Evolutionary conservation across 2,113 vertebrate genomes (phyloP).

Genomic region (Excalfactoria chinensis): DNA sequence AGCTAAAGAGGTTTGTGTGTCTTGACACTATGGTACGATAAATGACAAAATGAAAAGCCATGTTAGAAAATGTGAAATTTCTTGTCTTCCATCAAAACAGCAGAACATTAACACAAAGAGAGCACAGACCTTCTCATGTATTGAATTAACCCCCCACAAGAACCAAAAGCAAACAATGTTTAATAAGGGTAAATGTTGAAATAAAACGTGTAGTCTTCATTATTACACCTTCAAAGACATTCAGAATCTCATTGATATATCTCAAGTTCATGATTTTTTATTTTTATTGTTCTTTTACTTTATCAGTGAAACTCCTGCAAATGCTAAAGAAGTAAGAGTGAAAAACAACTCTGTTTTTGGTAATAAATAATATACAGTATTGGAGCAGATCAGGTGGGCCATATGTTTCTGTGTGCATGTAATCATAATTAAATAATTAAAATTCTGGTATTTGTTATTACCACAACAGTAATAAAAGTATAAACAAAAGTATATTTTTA

Average conservation of each 20-base stretch:
- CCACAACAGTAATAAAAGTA: neutral
- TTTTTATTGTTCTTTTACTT: neutral
- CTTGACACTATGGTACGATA: neutral
- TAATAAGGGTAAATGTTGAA: neutral
- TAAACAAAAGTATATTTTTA: neutral
- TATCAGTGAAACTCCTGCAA: neutral
- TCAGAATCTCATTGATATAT: neutral
- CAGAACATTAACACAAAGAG: neutral
- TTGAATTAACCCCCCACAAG: neutral
- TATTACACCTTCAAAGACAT: neutral
- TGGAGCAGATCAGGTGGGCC: fast-evolving
- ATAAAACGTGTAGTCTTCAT: neutral
- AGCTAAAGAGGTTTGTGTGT: neutral
- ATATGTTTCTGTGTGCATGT: neutral
- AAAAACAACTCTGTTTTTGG: neutral
- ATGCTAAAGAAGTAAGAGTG: neutral
- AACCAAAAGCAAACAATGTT: neutral
- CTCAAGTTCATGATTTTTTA: neutral
- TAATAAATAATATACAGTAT: neutral
- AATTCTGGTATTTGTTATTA: neutral
- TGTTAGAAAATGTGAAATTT: neutral
- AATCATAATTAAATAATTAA: neutral
- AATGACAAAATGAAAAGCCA: neutral
- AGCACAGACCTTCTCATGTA: neutral
- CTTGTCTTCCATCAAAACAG: neutral